These are phyloP conservation scores for Channallabes apus DNA, from an alignment of 2,797 vertebrate species.

Conservation along the genomic window DNA sequence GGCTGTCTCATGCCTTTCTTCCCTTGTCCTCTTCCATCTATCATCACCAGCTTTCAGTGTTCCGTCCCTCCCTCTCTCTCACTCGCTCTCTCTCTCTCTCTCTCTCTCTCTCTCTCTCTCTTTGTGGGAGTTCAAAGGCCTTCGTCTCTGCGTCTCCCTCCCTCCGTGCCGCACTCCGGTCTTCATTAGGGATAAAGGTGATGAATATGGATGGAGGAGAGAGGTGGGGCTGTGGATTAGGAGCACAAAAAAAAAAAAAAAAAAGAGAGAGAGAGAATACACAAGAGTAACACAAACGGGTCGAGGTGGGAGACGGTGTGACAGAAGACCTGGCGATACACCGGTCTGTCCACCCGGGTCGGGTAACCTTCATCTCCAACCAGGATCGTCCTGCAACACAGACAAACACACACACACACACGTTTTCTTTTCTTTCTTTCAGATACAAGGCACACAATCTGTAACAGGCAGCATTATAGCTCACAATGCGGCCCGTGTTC, in stretches of 20 bases:
- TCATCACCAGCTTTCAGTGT: constrained; percentile 30
- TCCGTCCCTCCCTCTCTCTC: constrained; percentile 5
- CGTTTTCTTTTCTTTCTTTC: background rate
- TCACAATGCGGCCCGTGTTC: background rate
- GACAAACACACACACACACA: constrained; percentile 17
- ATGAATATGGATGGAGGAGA: constrained; percentile 54
- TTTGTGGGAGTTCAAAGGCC: constrained; percentile 39
- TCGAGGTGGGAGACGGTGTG: background rate
- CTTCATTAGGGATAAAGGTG: constrained; percentile 55
- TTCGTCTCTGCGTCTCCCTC: constrained; percentile 13
- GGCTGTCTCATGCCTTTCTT: constrained; percentile 45
- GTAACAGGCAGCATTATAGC: constrained; percentile 22
- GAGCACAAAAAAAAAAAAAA: constrained; percentile 9
- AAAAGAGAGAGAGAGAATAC: background rate
- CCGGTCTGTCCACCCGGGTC: background rate
- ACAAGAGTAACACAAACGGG: background rate
- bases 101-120: constrained; percentile 14
- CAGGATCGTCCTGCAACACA: constrained; percentile 34
- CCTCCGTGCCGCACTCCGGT: constrained; percentile 39
- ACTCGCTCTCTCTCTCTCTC: constrained; percentile 21
- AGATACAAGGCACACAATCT: constrained; percentile 10
- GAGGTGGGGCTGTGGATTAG: constrained; percentile 51
- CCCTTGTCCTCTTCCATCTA: constrained; percentile 38
- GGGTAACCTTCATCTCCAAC: constrained; percentile 7
- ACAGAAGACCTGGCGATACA: background rate